Conservation (phyloP, 2,888 invertebrate genomes). For the Abrostola tripartita region DNA sequence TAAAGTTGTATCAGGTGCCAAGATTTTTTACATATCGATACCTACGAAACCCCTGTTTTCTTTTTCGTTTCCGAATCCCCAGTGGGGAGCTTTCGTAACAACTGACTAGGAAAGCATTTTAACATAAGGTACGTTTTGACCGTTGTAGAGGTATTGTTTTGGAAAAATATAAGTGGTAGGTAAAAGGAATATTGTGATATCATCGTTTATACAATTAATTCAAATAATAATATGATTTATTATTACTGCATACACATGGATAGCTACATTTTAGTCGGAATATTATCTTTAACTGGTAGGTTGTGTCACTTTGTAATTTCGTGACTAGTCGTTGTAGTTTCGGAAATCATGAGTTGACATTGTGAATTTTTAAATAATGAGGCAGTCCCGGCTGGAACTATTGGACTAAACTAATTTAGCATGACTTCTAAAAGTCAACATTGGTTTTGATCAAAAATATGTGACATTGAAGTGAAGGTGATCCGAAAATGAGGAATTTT, state of each 20-base stretch:
- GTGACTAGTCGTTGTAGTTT: too few species aligned
- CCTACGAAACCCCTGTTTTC: background rate
- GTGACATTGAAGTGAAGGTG: too few species aligned
- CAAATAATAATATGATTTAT: too few species aligned
- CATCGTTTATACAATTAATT: background rate
- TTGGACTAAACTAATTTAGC: background rate
- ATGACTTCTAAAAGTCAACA: background rate
- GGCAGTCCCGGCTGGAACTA: background rate
- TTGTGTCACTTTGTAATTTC: too few species aligned
- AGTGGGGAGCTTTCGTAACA: background rate
- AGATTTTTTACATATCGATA: background rate
- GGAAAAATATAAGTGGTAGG: background rate
- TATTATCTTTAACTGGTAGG: background rate
- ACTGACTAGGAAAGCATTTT: conserved; percentile 4
- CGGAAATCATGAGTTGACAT: too few species aligned
- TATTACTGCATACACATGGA: too few species aligned
- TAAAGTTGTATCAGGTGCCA: background rate
- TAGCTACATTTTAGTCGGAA: background rate
- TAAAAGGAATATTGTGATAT: background rate
- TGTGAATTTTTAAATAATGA: background rate
- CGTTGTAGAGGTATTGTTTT: background rate
- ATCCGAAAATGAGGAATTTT: background rate
- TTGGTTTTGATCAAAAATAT: background rate
- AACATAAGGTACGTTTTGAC: background rate
- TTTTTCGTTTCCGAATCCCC: background rate